Evolutionary conservation across 2,797 vertebrate genomes (phyloP).

Genomic region (Euphonia xanthogaster): DNA sequence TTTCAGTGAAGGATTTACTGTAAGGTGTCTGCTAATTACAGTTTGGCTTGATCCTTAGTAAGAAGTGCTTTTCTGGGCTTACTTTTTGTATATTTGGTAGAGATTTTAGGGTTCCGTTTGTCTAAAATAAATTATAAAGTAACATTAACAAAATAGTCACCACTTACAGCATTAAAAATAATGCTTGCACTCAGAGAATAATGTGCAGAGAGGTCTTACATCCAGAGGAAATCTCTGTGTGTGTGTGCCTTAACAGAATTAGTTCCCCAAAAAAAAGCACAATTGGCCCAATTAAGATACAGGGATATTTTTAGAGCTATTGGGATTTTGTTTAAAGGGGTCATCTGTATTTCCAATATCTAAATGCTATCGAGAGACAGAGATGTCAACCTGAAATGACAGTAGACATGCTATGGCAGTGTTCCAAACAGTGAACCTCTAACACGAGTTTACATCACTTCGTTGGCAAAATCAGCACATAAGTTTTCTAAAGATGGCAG

Average conservation of each 20-base stretch:
- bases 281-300: background rate
- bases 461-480: background rate
- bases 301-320: background rate
- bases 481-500: constrained; percentile 14
- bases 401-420: background rate
- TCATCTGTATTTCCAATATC: background rate
- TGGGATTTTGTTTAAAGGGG: background rate
- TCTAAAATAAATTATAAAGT: background rate
- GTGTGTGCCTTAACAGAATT: background rate
- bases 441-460: background rate
- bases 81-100: background rate
- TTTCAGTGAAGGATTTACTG: background rate
- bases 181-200: background rate
- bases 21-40: background rate
- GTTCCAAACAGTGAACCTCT: background rate
- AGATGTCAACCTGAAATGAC: constrained; percentile 17
- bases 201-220: background rate
- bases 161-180: background rate
- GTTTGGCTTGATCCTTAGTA: background rate
- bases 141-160: background rate
- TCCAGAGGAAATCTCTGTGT: background rate
- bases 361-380: background rate
- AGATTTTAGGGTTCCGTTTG: background rate
- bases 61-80: background rate
- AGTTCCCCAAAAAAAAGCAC: background rate